phyloP scores from a whole-genome alignment of 2,888 invertebrate genomes.

The Morpho achilles region DNA sequence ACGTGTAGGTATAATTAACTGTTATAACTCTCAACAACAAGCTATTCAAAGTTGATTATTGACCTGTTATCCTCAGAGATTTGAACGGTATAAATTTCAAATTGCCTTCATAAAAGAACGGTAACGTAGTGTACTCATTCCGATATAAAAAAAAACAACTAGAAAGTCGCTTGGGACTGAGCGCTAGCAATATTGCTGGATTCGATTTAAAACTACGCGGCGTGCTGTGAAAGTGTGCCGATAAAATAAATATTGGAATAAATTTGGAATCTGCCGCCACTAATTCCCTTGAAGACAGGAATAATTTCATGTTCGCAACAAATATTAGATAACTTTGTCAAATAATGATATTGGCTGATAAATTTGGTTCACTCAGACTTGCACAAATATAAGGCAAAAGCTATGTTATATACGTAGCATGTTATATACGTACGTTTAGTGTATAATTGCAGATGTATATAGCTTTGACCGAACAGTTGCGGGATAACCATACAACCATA shows the following conservation, averaged over 20 bases:
- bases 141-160: conserved; percentile 58
- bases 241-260: conserved; percentile 30
- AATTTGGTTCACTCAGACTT: no score
- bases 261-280: conserved; percentile 9
- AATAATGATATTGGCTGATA: no score
- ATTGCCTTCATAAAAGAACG: conserved; percentile 49
- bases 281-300: conserved; percentile 20
- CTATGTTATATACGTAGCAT: no score
- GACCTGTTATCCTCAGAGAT: conserved; percentile 19
- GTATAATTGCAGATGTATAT: no score
- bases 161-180: conserved; percentile 50
- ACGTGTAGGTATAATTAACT: no score
- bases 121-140: conserved; percentile 34
- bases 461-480: no score
- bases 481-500: no score
- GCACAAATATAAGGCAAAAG: no score
- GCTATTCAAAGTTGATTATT: conserved; percentile 14
- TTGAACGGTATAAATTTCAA: conserved; percentile 40
- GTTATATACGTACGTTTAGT: no score
- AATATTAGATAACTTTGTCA: no score
- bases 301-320: neutral
- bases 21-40: neutral
- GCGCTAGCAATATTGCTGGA: conserved; percentile 54
- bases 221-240: conserved; percentile 32
- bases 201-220: conserved; percentile 65